phyloP scores from a whole-genome alignment of 2,797 vertebrate genomes.

The Phoebastria nigripes region DNA sequence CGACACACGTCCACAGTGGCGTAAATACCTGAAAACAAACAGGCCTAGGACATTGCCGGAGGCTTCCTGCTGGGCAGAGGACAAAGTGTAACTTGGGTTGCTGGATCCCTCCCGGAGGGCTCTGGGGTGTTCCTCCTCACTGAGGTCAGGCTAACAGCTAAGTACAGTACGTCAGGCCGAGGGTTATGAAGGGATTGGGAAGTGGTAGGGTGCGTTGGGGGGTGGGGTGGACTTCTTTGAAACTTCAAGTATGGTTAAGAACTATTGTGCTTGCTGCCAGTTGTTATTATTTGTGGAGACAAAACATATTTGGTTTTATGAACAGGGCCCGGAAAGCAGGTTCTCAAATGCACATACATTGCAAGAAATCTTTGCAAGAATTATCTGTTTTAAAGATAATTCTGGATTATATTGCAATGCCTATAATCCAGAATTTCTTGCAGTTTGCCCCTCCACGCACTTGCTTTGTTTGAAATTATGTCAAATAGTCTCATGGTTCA shows the following conservation, averaged over 20 bases:
- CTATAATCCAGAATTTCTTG: background rate
- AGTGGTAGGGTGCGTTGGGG: rapidly evolving
- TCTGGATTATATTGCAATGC: background rate
- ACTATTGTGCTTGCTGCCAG: rapidly evolving
- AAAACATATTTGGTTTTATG: background rate
- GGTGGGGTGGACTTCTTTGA: rapidly evolving
- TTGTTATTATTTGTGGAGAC: background rate
- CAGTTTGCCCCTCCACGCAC: rapidly evolving
- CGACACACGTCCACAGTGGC: rapidly evolving
- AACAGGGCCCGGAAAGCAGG: background rate
- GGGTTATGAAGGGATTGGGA: background rate
- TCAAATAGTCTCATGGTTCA: rapidly evolving
- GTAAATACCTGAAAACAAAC: background rate
- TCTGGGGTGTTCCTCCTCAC: rapidly evolving
- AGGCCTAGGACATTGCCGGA: rapidly evolving
- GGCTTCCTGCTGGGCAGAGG: background rate
- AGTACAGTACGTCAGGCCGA: rapidly evolving
- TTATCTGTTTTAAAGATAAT: background rate
- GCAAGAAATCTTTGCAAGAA: background rate
- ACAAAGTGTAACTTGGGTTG: rapidly evolving
- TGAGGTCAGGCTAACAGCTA: background rate
- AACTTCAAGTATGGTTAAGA: background rate
- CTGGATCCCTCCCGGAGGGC: background rate
- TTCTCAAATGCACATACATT: rapidly evolving
- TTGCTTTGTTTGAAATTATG: background rate